phyloP scores from a whole-genome alignment of 1,140 invertebrate species.

The Drosophila ironensis region DNA sequence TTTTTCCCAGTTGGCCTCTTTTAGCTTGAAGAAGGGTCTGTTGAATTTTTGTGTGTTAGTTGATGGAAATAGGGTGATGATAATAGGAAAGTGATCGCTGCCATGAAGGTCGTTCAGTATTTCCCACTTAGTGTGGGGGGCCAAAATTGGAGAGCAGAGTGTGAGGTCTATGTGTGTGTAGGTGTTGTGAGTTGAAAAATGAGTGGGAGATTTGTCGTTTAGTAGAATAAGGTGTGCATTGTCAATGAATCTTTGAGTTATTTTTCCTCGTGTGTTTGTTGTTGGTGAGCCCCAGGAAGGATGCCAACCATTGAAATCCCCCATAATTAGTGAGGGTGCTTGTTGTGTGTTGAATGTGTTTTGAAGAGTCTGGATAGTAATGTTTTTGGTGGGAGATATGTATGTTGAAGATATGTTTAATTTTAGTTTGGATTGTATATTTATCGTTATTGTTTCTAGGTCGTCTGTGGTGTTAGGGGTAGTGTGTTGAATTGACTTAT shows the following conservation, averaged over 20 bases:
- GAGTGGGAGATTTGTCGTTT: slow-evolving; percentile 9
- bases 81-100: slow-evolving; percentile 24
- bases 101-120: slow-evolving; percentile 22
- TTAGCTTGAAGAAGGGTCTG: slow-evolving; percentile 2
- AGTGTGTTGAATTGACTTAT: slow-evolving; percentile 8
- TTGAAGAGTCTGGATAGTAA: background rate
- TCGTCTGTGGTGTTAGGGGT: background rate
- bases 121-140: slow-evolving; percentile 16
- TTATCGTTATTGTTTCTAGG: slow-evolving; percentile 2
- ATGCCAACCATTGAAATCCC: background rate
- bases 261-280: slow-evolving; percentile 6
- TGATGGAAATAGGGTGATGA: slow-evolving; percentile 12
- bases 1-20: slow-evolving; percentile 8
- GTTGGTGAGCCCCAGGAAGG: slow-evolving; percentile 3
- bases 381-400: slow-evolving; percentile 6
- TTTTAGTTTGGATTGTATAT: background rate
- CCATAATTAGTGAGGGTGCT: background rate
- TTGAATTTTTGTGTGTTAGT: background rate
- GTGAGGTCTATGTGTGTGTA: slow-evolving; percentile 16
- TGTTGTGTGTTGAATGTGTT: slow-evolving; percentile 1
- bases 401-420: slow-evolving; percentile 3
- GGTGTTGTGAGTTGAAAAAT: slow-evolving; percentile 21
- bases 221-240: slow-evolving; percentile 1
- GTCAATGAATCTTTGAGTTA: background rate
- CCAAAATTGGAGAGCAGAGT: background rate